phyloP scores from a whole-genome alignment of 2,113 vertebrate genomes.

The Myanophis thanlyinensis region DNA sequence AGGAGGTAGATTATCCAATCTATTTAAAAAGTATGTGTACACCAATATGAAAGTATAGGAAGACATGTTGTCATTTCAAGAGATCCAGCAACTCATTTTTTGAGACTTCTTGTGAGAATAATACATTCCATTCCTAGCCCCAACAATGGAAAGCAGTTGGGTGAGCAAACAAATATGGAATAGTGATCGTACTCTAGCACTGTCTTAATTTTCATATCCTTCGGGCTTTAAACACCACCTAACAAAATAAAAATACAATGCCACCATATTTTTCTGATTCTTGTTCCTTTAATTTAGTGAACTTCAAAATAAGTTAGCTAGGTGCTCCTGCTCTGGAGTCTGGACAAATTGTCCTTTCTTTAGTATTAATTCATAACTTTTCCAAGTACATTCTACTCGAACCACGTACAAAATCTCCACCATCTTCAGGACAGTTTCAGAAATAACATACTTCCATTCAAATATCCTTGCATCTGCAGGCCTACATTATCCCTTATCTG shows the following conservation, averaged over 20 bases:
- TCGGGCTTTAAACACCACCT: background rate
- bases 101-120: background rate
- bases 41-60: background rate
- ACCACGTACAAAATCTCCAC: no score
- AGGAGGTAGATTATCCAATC: background rate
- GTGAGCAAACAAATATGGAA: background rate
- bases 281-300: background rate
- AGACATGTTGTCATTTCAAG: background rate
- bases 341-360: background rate
- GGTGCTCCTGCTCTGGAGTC: background rate
- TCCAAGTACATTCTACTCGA: background rate
- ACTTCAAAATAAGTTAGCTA: background rate
- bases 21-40: background rate
- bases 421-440: background rate
- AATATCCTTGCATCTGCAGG: background rate
- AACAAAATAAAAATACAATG: background rate
- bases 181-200: no score
- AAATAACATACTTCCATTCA: background rate
- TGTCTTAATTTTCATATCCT: background rate
- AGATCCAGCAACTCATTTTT: background rate
- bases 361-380: background rate
- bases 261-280: background rate
- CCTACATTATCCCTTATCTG: background rate
- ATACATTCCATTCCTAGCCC: background rate
- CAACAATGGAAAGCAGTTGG: background rate